Evolutionary conservation across 1,140 invertebrate species (phyloP).

Genomic region (Trichonephila clavipes): DNA sequence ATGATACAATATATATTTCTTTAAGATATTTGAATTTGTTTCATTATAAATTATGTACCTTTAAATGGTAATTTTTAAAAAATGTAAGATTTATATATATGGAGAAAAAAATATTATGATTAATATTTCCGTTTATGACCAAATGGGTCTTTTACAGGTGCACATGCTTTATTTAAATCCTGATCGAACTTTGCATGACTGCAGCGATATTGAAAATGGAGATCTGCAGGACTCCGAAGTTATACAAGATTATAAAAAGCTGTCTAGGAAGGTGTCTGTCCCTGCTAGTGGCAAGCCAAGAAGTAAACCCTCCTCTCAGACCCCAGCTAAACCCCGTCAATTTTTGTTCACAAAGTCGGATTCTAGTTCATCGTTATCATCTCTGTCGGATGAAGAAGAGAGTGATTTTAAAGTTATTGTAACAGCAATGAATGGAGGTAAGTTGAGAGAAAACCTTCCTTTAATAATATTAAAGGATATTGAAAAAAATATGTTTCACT

Average conservation of each 20-base stretch:
- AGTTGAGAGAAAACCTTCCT: conserved; percentile 60
- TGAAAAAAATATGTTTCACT: too few species aligned
- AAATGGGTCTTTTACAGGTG: conserved; percentile 81
- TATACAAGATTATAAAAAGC: conserved; percentile 90
- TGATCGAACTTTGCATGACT: conserved; percentile 90
- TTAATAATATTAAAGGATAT: too few species aligned
- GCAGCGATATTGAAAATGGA: conserved; percentile 86
- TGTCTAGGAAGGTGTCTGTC: conserved; percentile 79
- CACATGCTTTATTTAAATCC: conserved; percentile 89
- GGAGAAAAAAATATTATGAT: too few species aligned
- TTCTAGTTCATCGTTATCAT: conserved; percentile 80
- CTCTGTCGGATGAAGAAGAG: conserved; percentile 83
- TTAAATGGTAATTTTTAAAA: too few species aligned
- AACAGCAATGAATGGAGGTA: conserved; percentile 83
- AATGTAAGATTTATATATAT: too few species aligned
- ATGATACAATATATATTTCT: too few species aligned
- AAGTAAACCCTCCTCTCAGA: conserved; percentile 79
- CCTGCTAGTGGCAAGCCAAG: conserved; percentile 36
- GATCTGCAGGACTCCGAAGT: conserved; percentile 87
- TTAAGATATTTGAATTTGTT: too few species aligned
- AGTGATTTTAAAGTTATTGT: conserved; percentile 87
- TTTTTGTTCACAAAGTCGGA: conserved; percentile 85
- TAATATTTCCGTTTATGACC: too few species aligned
- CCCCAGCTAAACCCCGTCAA: conserved; percentile 85
- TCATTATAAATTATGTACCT: too few species aligned